These are phyloP conservation scores for Harmothoe impar DNA, from an alignment of 2,888 invertebrate species.

Conservation along the genomic window DNA sequence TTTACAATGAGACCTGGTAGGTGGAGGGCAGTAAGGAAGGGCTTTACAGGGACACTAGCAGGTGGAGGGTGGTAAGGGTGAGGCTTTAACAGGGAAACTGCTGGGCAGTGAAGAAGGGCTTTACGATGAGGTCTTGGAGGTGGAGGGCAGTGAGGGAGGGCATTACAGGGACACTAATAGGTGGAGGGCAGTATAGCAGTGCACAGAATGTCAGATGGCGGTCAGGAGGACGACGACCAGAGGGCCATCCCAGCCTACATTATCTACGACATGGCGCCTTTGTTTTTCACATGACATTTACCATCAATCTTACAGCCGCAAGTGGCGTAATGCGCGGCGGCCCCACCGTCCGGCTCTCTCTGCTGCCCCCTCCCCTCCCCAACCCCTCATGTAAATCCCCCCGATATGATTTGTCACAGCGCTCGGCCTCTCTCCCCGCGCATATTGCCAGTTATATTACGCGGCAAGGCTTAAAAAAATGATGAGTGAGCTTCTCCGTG, in stretches of 20 bases:
- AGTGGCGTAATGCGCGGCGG: constrained; percentile 26
- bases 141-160: neutral
- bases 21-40: neutral
- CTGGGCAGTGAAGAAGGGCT: no score
- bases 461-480: constrained; percentile 47
- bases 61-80: neutral
- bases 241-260: neutral
- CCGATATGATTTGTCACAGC: constrained; percentile 38
- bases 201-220: neutral
- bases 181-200: neutral
- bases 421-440: constrained; percentile 50
- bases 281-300: constrained; percentile 61
- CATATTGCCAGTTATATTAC: constrained; percentile 62
- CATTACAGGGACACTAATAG: neutral
- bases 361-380: neutral
- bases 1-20: neutral
- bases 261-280: constrained; percentile 54
- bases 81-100: no score
- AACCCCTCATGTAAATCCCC: constrained; percentile 40
- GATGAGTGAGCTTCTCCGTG: constrained; percentile 52
- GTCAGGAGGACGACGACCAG: neutral
- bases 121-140: no score
- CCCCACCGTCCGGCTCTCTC: neutral
- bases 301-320: constrained; percentile 53
- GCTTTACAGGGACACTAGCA: no score